Percentiles rank a stretch among this genome's conserved stretches.
phyloP scores from a whole-genome alignment of 2,113 vertebrate genomes.

The Lophotis ruficrista region DNA sequence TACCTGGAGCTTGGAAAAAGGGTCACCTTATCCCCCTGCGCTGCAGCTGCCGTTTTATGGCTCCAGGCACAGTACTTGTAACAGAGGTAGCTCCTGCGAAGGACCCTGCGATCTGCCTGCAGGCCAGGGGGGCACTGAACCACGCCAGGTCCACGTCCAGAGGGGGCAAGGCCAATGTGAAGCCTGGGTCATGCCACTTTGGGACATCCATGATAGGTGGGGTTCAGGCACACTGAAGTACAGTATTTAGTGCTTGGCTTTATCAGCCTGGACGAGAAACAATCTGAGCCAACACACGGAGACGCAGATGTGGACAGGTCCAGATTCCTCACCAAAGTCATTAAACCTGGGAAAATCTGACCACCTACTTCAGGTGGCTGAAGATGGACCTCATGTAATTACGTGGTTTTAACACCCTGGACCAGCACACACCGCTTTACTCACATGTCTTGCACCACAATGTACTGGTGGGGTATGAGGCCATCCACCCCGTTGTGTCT shows the following conservation, averaged over 20 bases:
- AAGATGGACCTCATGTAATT: not conserved
- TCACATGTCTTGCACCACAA: constrained; percentile 98
- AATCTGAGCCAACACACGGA: not conserved
- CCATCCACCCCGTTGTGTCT: constrained; percentile 96
- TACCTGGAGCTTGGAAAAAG: not conserved
- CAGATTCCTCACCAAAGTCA: not conserved
- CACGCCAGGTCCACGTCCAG: accelerated
- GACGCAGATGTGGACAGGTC: not conserved
- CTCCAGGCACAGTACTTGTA: not conserved
- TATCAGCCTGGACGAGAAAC: not conserved
- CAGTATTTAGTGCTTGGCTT: not conserved
- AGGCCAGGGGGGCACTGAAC: not conserved
- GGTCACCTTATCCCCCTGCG: accelerated
- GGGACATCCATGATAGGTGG: not conserved
- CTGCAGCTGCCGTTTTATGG: not conserved
- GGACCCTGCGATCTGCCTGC: not conserved
- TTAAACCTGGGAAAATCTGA: not conserved
- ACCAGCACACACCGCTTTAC: constrained; percentile 41
- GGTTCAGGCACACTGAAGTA: not conserved
- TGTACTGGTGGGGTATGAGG: constrained; percentile 98
- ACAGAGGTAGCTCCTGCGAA: not conserved
- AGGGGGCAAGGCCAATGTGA: not conserved
- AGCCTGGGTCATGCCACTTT: not conserved
- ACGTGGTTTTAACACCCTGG: accelerated
- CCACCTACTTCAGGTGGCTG: not conserved